Conservation (phyloP, 2,888 invertebrate genomes). For the Pachymerium ferrugineum region DNA sequence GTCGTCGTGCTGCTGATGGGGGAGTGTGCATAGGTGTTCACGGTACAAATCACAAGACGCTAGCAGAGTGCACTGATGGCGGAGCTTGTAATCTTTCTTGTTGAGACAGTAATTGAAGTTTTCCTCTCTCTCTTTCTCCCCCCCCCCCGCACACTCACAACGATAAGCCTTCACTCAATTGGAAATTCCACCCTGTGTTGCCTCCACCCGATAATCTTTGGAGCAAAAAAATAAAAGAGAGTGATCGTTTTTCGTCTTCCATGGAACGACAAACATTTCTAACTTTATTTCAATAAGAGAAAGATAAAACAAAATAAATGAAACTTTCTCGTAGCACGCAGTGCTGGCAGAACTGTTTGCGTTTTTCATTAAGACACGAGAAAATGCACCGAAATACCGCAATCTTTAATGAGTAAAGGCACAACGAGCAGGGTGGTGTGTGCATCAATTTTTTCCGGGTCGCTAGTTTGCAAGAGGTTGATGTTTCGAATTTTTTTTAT, state of each 20-base stretch:
- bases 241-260: neutral
- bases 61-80: neutral
- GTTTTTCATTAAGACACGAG: neutral
- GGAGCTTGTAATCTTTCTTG: conserved; percentile 18
- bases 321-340: neutral
- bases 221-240: neutral
- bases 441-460: neutral
- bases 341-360: too few relatives aligned
- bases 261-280: neutral
- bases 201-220: conserved; percentile 8
- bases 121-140: conserved; percentile 7
- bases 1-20: neutral
- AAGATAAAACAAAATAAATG: neutral
- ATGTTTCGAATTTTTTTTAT: neutral
- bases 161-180: conserved; percentile 16
- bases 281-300: neutral
- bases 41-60: conserved; percentile 18
- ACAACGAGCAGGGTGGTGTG: too few relatives aligned
- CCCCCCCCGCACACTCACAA: conserved; percentile 6
- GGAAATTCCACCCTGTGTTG: conserved; percentile 10
- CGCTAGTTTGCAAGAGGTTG: neutral
- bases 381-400: neutral
- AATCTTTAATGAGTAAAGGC: too few relatives aligned
- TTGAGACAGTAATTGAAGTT: conserved; percentile 21
- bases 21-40: conserved; percentile 9